phyloP scores from a whole-genome alignment of 1,140 invertebrate species.

The Branchinecta lynchi region DNA sequence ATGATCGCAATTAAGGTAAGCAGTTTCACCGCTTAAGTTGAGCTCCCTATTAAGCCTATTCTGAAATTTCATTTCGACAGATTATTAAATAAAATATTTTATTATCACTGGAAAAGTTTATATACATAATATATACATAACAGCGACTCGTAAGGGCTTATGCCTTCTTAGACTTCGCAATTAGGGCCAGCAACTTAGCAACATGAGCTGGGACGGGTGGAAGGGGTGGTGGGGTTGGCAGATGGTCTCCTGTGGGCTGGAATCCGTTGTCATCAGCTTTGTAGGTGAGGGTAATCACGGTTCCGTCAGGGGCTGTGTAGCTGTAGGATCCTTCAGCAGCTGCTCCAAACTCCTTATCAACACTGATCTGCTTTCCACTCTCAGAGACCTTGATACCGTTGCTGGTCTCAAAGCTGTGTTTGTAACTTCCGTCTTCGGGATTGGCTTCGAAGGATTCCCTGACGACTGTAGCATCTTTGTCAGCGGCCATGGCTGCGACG shows the following conservation, averaged over 20 bases:
- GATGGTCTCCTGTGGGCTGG: constrained; percentile 58
- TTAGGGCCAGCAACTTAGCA: constrained; percentile 17
- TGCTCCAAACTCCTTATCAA: constrained; percentile 46
- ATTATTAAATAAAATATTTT: no score
- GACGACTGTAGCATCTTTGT: no score
- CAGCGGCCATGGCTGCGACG: no score
- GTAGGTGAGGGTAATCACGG: constrained; percentile 49
- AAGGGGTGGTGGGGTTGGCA: constrained; percentile 59
- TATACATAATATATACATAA: no score
- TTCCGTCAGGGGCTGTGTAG: constrained; percentile 46
- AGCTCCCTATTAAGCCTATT: no score
- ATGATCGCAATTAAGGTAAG: no score
- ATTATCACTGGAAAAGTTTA: no score
- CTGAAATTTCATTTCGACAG: no score
- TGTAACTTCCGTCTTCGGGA: constrained; percentile 1
- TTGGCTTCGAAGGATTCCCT: not conserved
- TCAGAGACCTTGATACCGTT: constrained; percentile 62
- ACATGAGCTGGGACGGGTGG: constrained; percentile 39
- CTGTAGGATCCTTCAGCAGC: constrained; percentile 59
- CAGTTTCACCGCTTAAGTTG: no score
- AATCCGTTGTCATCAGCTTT: constrained; percentile 69
- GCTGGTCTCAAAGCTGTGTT: constrained; percentile 55
- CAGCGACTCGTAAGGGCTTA: no score
- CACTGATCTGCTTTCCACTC: constrained; percentile 55
- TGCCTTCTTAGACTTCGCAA: no score